A percentile compares a stretch with the other conserved stretches of the same genome.
phyloP scores from a whole-genome alignment of 2,113 vertebrate genomes.

The Apus apus region DNA sequence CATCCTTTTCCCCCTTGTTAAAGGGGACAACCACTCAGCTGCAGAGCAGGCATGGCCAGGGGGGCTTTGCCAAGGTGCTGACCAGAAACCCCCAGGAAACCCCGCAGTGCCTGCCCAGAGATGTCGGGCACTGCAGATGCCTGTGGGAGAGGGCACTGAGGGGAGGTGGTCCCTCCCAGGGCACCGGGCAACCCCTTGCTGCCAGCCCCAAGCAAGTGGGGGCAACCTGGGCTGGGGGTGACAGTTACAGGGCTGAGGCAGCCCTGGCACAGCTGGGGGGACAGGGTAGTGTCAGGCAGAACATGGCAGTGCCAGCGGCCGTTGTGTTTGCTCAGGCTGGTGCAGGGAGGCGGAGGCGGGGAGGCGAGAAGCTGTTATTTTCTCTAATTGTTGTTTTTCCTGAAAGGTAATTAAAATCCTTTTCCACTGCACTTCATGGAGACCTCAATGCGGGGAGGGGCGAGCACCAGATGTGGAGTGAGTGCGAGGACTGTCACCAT shows the following conservation, averaged over 20 bases:
- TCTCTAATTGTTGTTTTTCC: conserved; percentile 87
- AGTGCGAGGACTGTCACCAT: not conserved
- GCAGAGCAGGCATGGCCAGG: not conserved
- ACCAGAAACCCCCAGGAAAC: not conserved
- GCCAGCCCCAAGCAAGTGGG: not conserved
- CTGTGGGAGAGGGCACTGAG: not conserved
- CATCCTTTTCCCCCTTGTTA: too few species aligned
- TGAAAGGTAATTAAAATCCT: conserved; percentile 87
- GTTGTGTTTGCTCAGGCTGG: not conserved
- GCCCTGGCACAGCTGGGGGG: not conserved
- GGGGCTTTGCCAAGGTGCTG: not conserved
- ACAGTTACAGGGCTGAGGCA: not conserved
- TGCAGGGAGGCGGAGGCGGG: not conserved
- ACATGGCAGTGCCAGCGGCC: rapidly evolving
- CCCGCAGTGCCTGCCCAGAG: not conserved
- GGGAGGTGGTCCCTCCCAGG: not conserved
- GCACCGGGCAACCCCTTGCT: not conserved
- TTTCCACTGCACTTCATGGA: conserved; percentile 78
- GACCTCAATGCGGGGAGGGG: conserved; percentile 43
- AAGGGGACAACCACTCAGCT: not conserved
- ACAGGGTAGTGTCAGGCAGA: not conserved
- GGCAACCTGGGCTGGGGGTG: too few species aligned
- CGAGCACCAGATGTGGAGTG: not conserved
- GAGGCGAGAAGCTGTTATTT: conserved; percentile 75
- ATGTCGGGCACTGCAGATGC: rapidly evolving